Conservation (phyloP, 2,797 vertebrate genomes). For the Ibycter americanus region DNA sequence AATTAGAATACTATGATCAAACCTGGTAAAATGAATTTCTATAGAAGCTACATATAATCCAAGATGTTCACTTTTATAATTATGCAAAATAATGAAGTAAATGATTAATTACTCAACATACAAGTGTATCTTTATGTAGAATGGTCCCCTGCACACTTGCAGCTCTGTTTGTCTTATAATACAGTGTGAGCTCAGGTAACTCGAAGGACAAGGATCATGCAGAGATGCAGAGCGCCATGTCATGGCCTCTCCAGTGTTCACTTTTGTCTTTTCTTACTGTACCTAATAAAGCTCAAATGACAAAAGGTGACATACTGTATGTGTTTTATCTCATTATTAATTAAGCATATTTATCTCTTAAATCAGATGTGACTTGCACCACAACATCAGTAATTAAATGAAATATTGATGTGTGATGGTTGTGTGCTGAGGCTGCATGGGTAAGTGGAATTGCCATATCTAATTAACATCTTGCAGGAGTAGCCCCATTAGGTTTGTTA, state of each 20-base stretch:
- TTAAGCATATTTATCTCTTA: slow-evolving; percentile 92
- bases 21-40: neutral
- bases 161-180: neutral
- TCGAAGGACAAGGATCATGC: neutral
- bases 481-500: slow-evolving; percentile 87
- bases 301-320: slow-evolving; percentile 77
- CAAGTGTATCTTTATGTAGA: neutral
- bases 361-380: slow-evolving; percentile 91
- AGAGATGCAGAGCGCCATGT: neutral
- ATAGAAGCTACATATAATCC: neutral
- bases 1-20: neutral
- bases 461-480: slow-evolving; percentile 87
- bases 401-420: slow-evolving; percentile 89
- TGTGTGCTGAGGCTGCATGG: slow-evolving; percentile 78
- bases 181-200: neutral
- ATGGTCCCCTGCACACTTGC: neutral
- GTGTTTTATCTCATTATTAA: slow-evolving; percentile 93
- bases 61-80: neutral
- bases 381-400: slow-evolving; percentile 92
- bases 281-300: slow-evolving; percentile 43
- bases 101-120: slow-evolving; percentile 6
- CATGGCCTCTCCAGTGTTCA: neutral
- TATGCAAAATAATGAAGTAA: neutral
- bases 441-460: slow-evolving; percentile 92
- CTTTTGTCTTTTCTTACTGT: neutral